Base-by-base conservation (phyloP, 2,797 vertebrate species). In the Gephyroberyx darwinii region DNA sequence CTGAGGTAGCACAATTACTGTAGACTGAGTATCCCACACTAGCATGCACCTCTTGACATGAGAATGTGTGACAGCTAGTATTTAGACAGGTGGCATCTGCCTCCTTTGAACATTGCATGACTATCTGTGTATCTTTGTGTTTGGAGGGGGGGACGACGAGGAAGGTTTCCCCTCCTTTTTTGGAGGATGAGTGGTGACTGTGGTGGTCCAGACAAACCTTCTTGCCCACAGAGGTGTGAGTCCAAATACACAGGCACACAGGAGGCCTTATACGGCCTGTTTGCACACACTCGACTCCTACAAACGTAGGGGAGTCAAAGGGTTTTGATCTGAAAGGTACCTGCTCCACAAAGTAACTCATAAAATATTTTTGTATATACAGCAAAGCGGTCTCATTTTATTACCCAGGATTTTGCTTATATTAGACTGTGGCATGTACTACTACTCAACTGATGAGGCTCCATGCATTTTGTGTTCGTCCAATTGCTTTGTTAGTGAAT, bases 91-190 rank as follows among this genome's bases (percentile, higher is more conserved):
- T 26, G 43, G 43, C 30, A 45, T 71, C 31, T 59, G n/a, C n/a
- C 19, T 76, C 20, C 53, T 75, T 63, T 68, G 58, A 74, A 73
- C 37, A 17, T 45, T 55, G 22, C 7, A 10, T 12, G 26, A 52
- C 54, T 53, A n/a, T 78, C 63, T 80, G 77, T 88, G 74, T 85
- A 59, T 74, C 17, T 83, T 77, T 71, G 61, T 45, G 68, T 79
- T 75, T 26, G 19, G 39, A 68, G 60, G 72, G 39, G 75, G 48
- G 56, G 57, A 83, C 59, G 9, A 57, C n/a, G 39, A 81, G 68
- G 79, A 86, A 82, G 67, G 75, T 90, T 91, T 90, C 83, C 80
- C 90, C 65, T 92, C 92, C 91, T 92, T 93, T 92, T 93, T 93
- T 88, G 92, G 92, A 90, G 71, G 63, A 81, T 0, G 45, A 78